A percentile compares a stretch with the other conserved stretches of the same genome.
These are phyloP conservation scores for Anolis sagrei DNA, from an alignment of 2,113 vertebrate genomes.

Conservation along the genomic window DNA sequence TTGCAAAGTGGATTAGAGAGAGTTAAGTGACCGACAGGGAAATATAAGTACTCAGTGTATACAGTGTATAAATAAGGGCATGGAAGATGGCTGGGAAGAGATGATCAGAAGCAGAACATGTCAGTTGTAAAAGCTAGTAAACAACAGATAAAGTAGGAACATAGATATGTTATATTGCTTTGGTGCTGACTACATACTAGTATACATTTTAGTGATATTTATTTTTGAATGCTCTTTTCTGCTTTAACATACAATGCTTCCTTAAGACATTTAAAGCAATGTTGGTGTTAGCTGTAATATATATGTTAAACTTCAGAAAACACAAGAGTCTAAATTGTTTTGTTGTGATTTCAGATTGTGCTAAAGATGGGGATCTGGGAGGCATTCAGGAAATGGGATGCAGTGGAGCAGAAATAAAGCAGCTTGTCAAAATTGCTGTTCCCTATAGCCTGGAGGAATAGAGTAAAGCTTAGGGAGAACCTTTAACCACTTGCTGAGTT, in stretches of 20 bases:
- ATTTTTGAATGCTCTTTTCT: neutral
- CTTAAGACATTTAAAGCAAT: neutral
- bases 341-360: constrained; percentile 43
- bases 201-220: neutral
- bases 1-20: neutral
- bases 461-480: constrained; percentile 30
- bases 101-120: neutral
- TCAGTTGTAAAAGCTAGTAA: neutral
- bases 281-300: neutral
- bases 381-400: constrained; percentile 57
- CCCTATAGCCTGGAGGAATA: constrained; percentile 43
- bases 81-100: neutral
- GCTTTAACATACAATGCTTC: neutral
- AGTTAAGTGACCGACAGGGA: neutral
- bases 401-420: constrained; percentile 48
- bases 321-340: constrained; percentile 45
- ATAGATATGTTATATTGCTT: neutral
- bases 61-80: neutral
- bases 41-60: neutral
- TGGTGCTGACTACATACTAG: neutral
- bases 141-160: neutral
- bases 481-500: constrained; percentile 31
- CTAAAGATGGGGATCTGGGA: constrained; percentile 46
- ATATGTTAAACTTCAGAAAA: constrained; percentile 38
- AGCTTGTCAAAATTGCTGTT: constrained; percentile 37